Percentiles rank a stretch among this genome's conserved stretches.
Conservation (phyloP, 2,888 invertebrate genomes). For the Himalopsyche japonica region DNA sequence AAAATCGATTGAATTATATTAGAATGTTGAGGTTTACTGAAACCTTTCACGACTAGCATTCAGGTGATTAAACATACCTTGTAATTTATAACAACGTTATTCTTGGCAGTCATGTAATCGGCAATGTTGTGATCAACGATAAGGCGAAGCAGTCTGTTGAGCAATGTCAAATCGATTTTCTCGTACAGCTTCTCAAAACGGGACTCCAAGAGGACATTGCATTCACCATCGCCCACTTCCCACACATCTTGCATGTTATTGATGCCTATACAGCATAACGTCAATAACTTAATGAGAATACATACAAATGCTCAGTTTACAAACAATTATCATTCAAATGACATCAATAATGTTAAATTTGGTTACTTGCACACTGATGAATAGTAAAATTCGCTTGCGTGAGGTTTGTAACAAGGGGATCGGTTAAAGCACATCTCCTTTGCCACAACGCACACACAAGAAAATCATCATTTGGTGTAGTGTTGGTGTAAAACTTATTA, state of each 20-base stretch:
- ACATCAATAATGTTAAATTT: no score
- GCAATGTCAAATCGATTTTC: constrained; percentile 97
- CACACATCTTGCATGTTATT: constrained; percentile 98
- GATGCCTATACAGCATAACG: constrained; percentile 63
- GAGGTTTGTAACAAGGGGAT: constrained; percentile 75
- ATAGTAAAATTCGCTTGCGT: constrained; percentile 56
- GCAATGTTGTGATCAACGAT: constrained; percentile 99
- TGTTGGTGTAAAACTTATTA: no score
- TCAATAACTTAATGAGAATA: not conserved
- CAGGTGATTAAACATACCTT: constrained; percentile 61
- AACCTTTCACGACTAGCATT: not conserved
- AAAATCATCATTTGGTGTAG: constrained; percentile 48
- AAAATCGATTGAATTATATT: no score
- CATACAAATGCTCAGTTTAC: no score
- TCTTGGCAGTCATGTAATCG: constrained; percentile 99
- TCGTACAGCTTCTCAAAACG: constrained; percentile 99
- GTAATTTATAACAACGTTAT: constrained; percentile 99
- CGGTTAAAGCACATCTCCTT: constrained; percentile 62
- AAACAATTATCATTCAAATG: no score
- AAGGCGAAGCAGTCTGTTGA: constrained; percentile 91
- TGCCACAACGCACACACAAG: constrained; percentile 69
- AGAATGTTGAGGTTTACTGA: no score
- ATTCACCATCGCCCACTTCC: constrained; percentile 98
- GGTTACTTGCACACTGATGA: not conserved
- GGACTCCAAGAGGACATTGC: constrained; percentile 96